These are phyloP conservation scores for Lytechinus pictus DNA, from an alignment of 35 echinoderm and acorn worm species.

Conservation along the genomic window DNA sequence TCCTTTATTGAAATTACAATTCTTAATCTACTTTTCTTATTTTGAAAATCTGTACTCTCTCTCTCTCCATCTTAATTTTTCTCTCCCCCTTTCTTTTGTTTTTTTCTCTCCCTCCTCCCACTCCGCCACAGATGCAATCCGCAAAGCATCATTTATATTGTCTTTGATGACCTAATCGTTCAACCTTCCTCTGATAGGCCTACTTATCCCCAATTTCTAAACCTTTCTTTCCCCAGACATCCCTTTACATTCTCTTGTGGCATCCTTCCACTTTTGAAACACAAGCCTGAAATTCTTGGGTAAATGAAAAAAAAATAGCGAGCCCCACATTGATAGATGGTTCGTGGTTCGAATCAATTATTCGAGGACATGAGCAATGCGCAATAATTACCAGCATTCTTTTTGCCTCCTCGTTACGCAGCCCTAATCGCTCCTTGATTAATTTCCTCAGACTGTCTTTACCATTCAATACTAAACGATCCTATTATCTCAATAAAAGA, in stretches of 20 bases:
- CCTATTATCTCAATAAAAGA: background rate
- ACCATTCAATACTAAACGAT: background rate
- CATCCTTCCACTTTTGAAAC: background rate
- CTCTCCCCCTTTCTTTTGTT: background rate
- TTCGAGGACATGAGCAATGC: background rate
- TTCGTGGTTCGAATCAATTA: constrained; percentile 41
- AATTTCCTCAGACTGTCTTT: constrained; percentile 30
- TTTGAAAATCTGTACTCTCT: background rate
- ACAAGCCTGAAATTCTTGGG: background rate
- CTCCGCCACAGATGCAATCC: background rate
- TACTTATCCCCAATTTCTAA: too few species aligned
- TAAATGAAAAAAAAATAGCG: background rate
- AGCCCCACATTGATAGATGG: background rate
- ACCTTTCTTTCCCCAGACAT: background rate
- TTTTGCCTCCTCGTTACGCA: background rate
- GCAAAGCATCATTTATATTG: too few species aligned
- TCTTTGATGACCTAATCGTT: too few species aligned
- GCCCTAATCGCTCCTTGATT: constrained; percentile 22
- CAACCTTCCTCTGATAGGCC: too few species aligned
- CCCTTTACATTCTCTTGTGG: background rate
- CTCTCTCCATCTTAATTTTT: background rate
- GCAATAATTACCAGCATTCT: constrained; percentile 47
- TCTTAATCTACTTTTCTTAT: background rate
- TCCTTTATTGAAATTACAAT: too few species aligned
- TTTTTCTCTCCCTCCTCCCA: background rate